phyloP scores from a whole-genome alignment of 2,113 vertebrate species.

The Silurus glanis region DNA sequence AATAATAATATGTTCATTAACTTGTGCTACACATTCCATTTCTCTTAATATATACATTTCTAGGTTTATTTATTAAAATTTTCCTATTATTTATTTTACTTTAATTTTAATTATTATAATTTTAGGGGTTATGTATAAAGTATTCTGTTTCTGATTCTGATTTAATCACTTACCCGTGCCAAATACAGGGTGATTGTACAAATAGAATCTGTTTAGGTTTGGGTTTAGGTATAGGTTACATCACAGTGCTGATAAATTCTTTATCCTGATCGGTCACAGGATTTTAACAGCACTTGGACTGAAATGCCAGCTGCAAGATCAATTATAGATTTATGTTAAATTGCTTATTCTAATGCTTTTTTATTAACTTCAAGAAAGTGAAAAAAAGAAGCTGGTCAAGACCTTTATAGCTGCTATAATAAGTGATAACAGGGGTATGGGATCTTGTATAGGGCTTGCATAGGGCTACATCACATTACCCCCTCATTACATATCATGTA shows the following conservation, averaged over 20 bases:
- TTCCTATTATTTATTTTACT: too few relatives aligned
- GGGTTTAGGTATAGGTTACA: not conserved
- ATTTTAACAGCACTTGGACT: not conserved
- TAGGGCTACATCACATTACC: not conserved
- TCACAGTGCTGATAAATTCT: not conserved
- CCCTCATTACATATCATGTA: not conserved
- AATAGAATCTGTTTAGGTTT: not conserved
- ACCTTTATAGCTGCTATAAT: not conserved
- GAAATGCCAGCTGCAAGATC: not conserved
- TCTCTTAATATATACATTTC: too few relatives aligned
- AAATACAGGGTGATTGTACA: not conserved
- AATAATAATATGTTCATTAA: too few relatives aligned
- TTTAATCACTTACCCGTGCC: too few relatives aligned
- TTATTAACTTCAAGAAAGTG: not conserved
- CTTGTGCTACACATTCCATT: too few relatives aligned
- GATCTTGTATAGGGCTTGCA: not conserved
- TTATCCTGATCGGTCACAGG: not conserved
- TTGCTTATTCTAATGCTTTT: not conserved
- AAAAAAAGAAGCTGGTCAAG: not conserved
- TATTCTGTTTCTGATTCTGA: too few relatives aligned
- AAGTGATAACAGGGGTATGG: not conserved
- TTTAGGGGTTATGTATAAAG: too few relatives aligned
- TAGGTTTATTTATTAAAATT: too few relatives aligned
- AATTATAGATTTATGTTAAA: not conserved
- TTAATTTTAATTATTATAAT: too few relatives aligned